These are phyloP conservation scores for Gonatopus flavifemur DNA, from an alignment of 1,140 invertebrate genomes.

Conservation along the genomic window DNA sequence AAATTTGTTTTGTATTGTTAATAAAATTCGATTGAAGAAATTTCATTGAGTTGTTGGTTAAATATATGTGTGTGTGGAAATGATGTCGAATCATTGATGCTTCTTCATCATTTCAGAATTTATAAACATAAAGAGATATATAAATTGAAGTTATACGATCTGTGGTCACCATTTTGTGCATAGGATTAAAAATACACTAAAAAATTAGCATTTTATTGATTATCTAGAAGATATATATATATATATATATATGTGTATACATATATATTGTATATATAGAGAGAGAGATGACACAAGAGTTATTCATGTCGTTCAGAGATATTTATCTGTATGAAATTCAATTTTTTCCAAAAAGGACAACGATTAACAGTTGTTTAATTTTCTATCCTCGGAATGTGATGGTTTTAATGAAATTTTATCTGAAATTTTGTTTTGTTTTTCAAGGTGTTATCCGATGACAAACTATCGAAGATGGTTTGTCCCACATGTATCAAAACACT, in stretches of 20 bases:
- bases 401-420: too few relatives aligned
- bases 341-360: not conserved
- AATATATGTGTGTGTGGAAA: not conserved
- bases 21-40: too few relatives aligned
- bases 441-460: conserved; percentile 60
- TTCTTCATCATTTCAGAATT: too few relatives aligned
- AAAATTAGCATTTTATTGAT: conserved; percentile 62
- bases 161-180: conserved; percentile 32
- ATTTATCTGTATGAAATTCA: too few relatives aligned
- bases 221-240: conserved; percentile 37
- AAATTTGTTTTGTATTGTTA: too few relatives aligned
- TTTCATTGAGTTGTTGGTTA: too few relatives aligned
- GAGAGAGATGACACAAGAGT: too few relatives aligned
- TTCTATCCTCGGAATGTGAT: too few relatives aligned
- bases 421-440: conserved; percentile 31
- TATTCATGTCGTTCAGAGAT: too few relatives aligned
- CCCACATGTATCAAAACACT: conserved; percentile 58
- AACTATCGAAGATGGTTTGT: conserved; percentile 63
- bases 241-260: conserved; percentile 5
- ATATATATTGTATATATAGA: too few relatives aligned
- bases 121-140: not conserved
- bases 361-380: too few relatives aligned
- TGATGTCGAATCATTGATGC: too few relatives aligned
- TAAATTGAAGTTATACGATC: not conserved
- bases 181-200: conserved; percentile 52